A percentile compares a stretch with the other conserved stretches of the same genome.
Conservation (phyloP, 2,888 invertebrate species). For the Desoria tigrina region DNA sequence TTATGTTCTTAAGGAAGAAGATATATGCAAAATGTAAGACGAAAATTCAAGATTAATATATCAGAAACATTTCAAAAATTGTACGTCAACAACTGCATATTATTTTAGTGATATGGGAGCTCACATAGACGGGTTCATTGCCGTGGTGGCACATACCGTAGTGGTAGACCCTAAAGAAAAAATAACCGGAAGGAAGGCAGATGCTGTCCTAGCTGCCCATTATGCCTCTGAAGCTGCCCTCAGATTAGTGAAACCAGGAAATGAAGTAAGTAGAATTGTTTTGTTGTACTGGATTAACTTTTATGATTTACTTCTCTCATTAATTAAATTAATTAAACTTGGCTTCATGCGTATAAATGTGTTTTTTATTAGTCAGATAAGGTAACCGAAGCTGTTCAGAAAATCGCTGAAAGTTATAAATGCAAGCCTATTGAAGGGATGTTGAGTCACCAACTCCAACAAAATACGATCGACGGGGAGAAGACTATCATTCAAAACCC, state of each 20-base stretch:
- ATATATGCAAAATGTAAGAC: constrained; percentile 90
- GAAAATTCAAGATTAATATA: neutral
- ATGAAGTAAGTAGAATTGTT: constrained; percentile 67
- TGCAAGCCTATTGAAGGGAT: too few species aligned
- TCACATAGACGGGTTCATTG: constrained; percentile 98
- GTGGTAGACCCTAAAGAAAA: constrained; percentile 71
- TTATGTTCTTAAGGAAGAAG: constrained; percentile 80
- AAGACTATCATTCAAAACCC: too few species aligned
- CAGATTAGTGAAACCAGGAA: constrained; percentile 85
- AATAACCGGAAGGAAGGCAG: constrained; percentile 85
- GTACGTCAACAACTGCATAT: neutral
- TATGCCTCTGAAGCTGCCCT: constrained; percentile 94
- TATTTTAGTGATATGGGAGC: constrained; percentile 87
- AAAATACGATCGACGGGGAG: too few species aligned
- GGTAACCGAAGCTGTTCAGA: too few species aligned
- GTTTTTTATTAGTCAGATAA: too few species aligned
- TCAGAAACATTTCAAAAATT: too few species aligned
- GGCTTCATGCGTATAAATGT: too few species aligned
- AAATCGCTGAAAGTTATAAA: too few species aligned
- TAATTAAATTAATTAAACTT: constrained; percentile 10
- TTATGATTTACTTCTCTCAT: too few species aligned
- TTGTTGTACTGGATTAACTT: too few species aligned
- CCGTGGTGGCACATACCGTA: constrained; percentile 94
- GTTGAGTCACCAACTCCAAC: too few species aligned
- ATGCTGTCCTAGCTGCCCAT: constrained; percentile 92